Base-by-base conservation (phyloP, 1,140 invertebrate species). In the Notospermus geniculatus region DNA sequence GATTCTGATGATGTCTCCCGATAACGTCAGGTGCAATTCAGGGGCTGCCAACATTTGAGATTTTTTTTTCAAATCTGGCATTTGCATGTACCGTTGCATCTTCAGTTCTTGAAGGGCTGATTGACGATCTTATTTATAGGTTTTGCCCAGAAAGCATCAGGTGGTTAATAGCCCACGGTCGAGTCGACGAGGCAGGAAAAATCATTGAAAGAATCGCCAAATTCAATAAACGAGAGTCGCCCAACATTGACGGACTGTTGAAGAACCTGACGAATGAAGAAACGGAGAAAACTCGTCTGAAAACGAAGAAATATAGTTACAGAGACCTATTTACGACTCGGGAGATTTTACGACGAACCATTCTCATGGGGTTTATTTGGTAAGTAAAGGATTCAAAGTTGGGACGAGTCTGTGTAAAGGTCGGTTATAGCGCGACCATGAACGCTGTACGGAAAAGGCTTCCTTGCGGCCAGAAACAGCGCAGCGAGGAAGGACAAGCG, bases 331-430 rank as follows among this genome's bases (percentile, higher is more conserved):
- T 68, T 62, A 64, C 60, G 15, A 67, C 66, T 11, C 61, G 50
- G 54, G 39, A 56, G 27, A 46, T 70, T 11, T 45, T 65, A 0
- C 69, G 66, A 66, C 70, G 66, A 46, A 67, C 73, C 43, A 11
- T 72, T 1, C 74, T 75, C 30, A 60, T 75, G 4, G 69, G 75
- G 66, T 78, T 69, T 72, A 70, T 66, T 11, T 78, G 76, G 75
- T 77, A 69, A 68, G 68, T 67, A 43, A 11, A n/a, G 43, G 2
- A 17, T 22, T 22, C 22, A n/a, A n/a, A n/a, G n/a, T n/a, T n/a
- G n/a, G n/a, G n/a, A n/a, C n/a, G n/a, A n/a, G n/a, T n/a, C n/a
- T n/a, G n/a, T n/a, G n/a, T n/a, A n/a, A n/a, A n/a, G n/a, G n/a
- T n/a, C n/a, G n/a, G n/a, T n/a, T n/a, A n/a, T n/a, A n/a, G n/a